phyloP scores from a whole-genome alignment of 2,113 vertebrate species.

The Hemiprocne comata region DNA sequence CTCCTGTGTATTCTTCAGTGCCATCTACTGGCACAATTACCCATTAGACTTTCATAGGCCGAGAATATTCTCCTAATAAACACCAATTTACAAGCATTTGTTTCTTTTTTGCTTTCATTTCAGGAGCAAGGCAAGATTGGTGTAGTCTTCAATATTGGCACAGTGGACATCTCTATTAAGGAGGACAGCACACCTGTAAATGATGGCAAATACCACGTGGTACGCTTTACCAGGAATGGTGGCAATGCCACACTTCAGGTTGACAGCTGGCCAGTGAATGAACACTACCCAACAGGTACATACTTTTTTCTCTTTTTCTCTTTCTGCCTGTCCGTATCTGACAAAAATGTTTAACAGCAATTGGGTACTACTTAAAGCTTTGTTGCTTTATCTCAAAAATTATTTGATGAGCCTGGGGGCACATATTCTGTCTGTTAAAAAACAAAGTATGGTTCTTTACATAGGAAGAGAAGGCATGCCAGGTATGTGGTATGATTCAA shows the following conservation, averaged over 20 bases:
- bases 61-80: not conserved
- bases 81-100: not conserved
- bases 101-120: conserved; percentile 42
- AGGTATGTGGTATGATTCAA: not conserved
- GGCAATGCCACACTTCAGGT: conserved; percentile 97
- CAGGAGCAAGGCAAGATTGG: conserved; percentile 98
- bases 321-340: not conserved
- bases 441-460: not conserved
- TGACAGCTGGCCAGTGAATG: conserved; percentile 96
- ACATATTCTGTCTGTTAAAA: not conserved
- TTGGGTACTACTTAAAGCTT: not conserved
- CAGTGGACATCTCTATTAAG: conserved; percentile 91
- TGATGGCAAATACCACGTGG: conserved; percentile 96
- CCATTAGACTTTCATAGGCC: not conserved
- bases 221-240: conserved; percentile 96
- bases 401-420: not conserved
- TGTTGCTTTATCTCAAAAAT: not conserved
- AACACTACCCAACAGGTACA: conserved; percentile 95
- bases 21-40: not conserved
- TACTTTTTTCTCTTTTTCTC: not conserved
- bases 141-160: conserved; percentile 97
- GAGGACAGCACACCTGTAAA: conserved; percentile 93
- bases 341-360: not conserved
- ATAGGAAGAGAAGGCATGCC: not conserved
- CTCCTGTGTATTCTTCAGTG: conserved; percentile 31